Evolutionary conservation across 2,888 invertebrate species (phyloP).

Genomic region (Sarcophaga variegata): DNA sequence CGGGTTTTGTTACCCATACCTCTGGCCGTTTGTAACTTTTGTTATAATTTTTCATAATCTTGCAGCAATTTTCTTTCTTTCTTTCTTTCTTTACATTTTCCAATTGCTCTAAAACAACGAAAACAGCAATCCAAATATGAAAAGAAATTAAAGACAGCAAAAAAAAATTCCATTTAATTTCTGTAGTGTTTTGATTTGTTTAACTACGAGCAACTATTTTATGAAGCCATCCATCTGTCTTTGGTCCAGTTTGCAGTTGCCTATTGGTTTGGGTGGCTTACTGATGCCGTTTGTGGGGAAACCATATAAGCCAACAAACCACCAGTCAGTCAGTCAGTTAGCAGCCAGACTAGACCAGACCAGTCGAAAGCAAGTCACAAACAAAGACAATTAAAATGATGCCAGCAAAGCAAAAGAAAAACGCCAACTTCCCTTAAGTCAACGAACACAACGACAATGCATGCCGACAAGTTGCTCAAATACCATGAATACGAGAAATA

Average conservation of each 20-base stretch:
- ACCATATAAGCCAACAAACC: slow-evolving; percentile 27
- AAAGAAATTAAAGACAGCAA: background rate
- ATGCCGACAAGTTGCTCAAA: background rate
- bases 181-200: slow-evolving; percentile 8
- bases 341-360: background rate
- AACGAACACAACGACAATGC: slow-evolving; percentile 39
- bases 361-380: background rate
- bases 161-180: slow-evolving; percentile 38
- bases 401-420: background rate
- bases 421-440: slow-evolving; percentile 39
- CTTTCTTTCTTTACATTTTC: background rate
- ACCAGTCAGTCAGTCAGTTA: background rate
- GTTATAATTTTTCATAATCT: slow-evolving; percentile 6
- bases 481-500: slow-evolving; percentile 10
- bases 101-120: slow-evolving; percentile 1
- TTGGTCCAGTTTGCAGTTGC: slow-evolving; percentile 40
- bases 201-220: slow-evolving; percentile 13
- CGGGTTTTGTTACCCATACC: background rate
- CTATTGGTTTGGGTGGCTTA: background rate
- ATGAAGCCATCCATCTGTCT: slow-evolving; percentile 41
- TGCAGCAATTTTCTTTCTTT: background rate
- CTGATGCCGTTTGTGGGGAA: slow-evolving; percentile 18
- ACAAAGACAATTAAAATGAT: background rate
- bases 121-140: background rate
- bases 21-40: background rate